These are phyloP conservation scores for Gallinago jamesoni DNA, from an alignment of 2,113 vertebrate genomes.

Conservation along the genomic window DNA sequence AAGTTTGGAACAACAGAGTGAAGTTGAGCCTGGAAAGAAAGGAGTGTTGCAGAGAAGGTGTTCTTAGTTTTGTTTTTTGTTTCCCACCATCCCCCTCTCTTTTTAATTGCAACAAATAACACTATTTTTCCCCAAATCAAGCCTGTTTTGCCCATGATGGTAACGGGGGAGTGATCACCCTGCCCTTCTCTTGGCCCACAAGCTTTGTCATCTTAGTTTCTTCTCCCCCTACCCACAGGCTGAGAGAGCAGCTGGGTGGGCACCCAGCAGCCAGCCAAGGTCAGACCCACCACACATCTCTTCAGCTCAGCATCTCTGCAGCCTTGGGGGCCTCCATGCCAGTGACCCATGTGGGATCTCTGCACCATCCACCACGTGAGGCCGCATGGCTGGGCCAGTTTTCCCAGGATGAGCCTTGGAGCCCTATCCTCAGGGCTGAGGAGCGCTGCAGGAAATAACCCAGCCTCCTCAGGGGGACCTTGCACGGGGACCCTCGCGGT, in stretches of 20 bases:
- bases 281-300: neutral
- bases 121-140: neutral
- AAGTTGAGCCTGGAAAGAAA: neutral
- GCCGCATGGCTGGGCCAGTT: neutral
- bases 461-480: neutral
- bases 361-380: neutral
- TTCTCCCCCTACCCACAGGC: neutral
- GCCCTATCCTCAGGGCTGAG: neutral
- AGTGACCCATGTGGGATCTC: neutral
- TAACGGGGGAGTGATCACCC: neutral
- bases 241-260: neutral
- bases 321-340: neutral
- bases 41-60: rapidly evolving
- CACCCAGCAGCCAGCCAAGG: neutral
- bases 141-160: neutral
- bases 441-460: neutral
- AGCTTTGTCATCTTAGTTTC: neutral
- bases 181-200: neutral
- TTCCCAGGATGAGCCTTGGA: neutral
- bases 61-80: neutral
- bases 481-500: rapidly evolving
- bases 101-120: neutral
- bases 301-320: neutral
- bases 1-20: neutral
- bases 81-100: neutral